phyloP scores from a whole-genome alignment of 2,888 invertebrate genomes.

The Anodontia alba region DNA sequence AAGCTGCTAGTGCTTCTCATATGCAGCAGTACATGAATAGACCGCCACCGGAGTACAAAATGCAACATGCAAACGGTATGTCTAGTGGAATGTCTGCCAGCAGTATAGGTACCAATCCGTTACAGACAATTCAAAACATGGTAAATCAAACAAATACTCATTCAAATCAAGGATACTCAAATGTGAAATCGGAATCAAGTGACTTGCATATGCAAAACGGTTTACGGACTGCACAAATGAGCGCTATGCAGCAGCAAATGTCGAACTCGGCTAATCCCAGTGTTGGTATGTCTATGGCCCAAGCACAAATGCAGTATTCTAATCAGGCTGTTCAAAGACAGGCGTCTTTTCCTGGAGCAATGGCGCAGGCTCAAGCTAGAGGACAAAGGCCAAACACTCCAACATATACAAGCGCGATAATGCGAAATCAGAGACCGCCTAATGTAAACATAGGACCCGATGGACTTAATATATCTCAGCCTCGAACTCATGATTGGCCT shows the following conservation, averaged over 20 bases:
- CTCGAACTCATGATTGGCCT: constrained; percentile 86
- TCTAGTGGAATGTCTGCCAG: constrained; percentile 50
- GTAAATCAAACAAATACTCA: constrained; percentile 86
- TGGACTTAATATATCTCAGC: constrained; percentile 85
- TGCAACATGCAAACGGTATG: constrained; percentile 70
- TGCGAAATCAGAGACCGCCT: constrained; percentile 87
- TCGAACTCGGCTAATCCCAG: constrained; percentile 23
- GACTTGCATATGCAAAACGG: constrained; percentile 69
- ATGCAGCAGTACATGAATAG: constrained; percentile 86
- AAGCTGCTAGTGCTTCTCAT: constrained; percentile 63
- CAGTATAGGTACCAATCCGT: constrained; percentile 74
- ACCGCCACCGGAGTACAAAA: constrained; percentile 94
- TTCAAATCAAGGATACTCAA: constrained; percentile 66
- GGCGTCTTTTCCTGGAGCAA: constrained; percentile 68
- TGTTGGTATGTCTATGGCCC: constrained; percentile 51
- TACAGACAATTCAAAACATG: constrained; percentile 84
- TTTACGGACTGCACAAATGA: constrained; percentile 73
- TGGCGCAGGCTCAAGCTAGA: constrained; percentile 54
- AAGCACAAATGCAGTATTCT: constrained; percentile 59
- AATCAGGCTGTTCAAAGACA: constrained; percentile 69
- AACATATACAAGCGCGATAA: constrained; percentile 81
- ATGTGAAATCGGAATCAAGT: constrained; percentile 74
- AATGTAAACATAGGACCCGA: constrained; percentile 88
- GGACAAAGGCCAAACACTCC: constrained; percentile 63
- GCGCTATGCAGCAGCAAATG: constrained; percentile 71